Conservation (phyloP, 2,888 invertebrate genomes). For the Nemurella pictetii region DNA sequence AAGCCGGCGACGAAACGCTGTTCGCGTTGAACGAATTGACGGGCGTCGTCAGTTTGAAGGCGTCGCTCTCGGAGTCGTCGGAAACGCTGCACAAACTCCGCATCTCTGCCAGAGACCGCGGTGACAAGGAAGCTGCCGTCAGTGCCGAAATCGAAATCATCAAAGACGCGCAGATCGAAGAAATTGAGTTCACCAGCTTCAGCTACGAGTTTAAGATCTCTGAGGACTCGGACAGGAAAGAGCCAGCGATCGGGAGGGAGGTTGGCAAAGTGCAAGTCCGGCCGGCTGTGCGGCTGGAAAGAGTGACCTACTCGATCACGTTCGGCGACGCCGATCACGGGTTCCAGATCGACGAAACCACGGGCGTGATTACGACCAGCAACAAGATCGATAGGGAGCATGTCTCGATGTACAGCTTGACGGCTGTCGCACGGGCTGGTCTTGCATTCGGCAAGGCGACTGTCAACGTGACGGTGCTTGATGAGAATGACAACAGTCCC, state of each 20-base stretch:
- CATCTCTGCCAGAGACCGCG: slow-evolving; percentile 80
- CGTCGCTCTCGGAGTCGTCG: slow-evolving; percentile 63
- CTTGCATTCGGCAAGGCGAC: slow-evolving; percentile 75
- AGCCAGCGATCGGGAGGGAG: slow-evolving; percentile 65
- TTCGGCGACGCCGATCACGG: slow-evolving; percentile 77
- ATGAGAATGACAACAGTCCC: slow-evolving; percentile 92
- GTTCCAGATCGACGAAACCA: slow-evolving; percentile 78
- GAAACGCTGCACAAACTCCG: slow-evolving; percentile 72
- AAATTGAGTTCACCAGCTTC: slow-evolving; percentile 73
- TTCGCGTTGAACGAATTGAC: slow-evolving; percentile 79
- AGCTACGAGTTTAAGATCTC: slow-evolving; percentile 80
- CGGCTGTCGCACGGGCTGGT: slow-evolving; percentile 77
- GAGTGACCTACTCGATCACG: slow-evolving; percentile 73
- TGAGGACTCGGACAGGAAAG: slow-evolving; percentile 74
- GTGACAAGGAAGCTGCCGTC: slow-evolving; percentile 70
- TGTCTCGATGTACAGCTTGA: slow-evolving; percentile 73
- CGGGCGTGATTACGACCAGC: slow-evolving; percentile 77
- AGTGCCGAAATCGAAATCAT: slow-evolving; percentile 82
- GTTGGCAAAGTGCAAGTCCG: slow-evolving; percentile 75
- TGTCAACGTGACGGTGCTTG: slow-evolving; percentile 80
- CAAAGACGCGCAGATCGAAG: slow-evolving; percentile 70
- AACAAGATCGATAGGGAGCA: slow-evolving; percentile 84
- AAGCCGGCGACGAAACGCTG: slow-evolving; percentile 76
- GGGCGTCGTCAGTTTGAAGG: slow-evolving; percentile 72
- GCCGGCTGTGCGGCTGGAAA: slow-evolving; percentile 45